Conservation (phyloP, 2,888 invertebrate species). For the Zele albiditarsus region DNA sequence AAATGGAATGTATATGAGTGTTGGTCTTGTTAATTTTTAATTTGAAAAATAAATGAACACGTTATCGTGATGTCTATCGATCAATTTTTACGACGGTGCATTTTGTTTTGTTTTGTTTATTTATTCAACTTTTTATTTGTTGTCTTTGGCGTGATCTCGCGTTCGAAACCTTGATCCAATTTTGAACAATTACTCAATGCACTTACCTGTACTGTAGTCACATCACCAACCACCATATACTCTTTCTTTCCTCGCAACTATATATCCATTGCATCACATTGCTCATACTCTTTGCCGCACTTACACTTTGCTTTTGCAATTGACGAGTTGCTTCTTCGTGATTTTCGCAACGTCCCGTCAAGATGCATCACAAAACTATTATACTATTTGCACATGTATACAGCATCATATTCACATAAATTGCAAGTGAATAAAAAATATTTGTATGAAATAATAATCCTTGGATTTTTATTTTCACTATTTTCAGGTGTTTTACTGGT, state of each 20-base stretch:
- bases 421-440: not conserved
- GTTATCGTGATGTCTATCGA: not conserved
- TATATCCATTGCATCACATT: slow-evolving; percentile 38
- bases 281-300: slow-evolving; percentile 26
- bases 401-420: not conserved
- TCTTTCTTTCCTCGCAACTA: slow-evolving; percentile 32
- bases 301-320: slow-evolving; percentile 61
- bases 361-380: slow-evolving; percentile 20
- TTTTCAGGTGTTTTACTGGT: slow-evolving; percentile 65
- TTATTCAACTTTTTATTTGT: not conserved
- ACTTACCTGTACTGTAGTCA: slow-evolving; percentile 20
- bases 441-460: not conserved
- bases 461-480: slow-evolving; percentile 9
- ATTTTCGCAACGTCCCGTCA: slow-evolving; percentile 59
- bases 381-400: not conserved
- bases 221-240: slow-evolving; percentile 21
- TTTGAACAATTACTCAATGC: slow-evolving; percentile 64
- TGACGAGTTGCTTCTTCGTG: slow-evolving; percentile 64
- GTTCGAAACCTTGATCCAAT: slow-evolving; percentile 64
- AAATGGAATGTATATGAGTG: not conserved
- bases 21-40: not conserved
- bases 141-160: not conserved
- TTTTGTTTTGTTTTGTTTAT: not conserved
- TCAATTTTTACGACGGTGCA: not conserved
- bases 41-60: not conserved